Conservation (phyloP, 2,797 vertebrate genomes). For the Parauchenoglanis punctatus region DNA sequence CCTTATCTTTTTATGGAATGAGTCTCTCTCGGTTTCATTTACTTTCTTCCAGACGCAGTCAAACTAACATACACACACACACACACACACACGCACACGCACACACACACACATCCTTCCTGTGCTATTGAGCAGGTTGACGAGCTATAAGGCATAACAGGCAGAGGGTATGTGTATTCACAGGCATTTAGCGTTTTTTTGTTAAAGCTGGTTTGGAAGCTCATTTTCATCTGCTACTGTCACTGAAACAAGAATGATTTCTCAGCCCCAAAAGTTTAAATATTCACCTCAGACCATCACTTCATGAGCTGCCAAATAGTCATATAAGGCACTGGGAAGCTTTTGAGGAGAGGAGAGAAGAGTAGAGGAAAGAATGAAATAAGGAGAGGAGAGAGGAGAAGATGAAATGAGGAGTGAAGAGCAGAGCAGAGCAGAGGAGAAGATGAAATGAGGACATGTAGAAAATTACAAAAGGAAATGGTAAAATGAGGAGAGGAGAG, state of each 20-base stretch:
- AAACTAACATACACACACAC: slow-evolving; percentile 9
- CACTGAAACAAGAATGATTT: neutral
- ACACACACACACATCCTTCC: neutral
- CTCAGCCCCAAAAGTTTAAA: neutral
- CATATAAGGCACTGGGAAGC: neutral
- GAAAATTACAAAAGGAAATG: too few species aligned
- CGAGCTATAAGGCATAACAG: neutral
- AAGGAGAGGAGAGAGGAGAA: neutral
- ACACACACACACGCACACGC: neutral
- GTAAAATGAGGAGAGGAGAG: neutral
- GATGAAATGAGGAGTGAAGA: too few species aligned
- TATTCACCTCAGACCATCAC: neutral
- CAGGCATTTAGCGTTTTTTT: neutral
- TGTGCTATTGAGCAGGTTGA: neutral
- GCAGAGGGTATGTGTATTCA: neutral
- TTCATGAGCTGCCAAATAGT: neutral
- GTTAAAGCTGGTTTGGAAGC: neutral
- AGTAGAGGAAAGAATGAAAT: too few species aligned
- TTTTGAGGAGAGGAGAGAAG: too few species aligned
- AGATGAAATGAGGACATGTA: too few species aligned
- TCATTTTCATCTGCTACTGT: neutral
- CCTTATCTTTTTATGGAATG: neutral
- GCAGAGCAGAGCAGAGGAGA: neutral
- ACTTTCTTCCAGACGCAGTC: neutral
- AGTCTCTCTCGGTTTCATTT: neutral